phyloP scores from a whole-genome alignment of 2,113 vertebrate species.

The Tyto alba region DNA sequence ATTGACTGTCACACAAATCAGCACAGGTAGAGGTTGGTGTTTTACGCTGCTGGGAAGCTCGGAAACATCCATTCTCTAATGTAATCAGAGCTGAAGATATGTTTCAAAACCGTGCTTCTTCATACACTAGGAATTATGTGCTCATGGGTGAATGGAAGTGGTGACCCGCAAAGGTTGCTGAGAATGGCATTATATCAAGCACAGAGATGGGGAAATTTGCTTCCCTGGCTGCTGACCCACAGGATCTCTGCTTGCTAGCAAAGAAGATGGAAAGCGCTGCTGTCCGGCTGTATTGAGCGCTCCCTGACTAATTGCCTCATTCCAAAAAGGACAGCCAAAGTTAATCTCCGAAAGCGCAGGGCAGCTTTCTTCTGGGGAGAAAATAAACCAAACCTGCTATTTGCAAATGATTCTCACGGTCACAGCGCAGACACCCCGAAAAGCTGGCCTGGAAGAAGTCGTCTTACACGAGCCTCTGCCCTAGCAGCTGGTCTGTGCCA shows the following conservation, averaged over 20 bases:
- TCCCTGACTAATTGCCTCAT: neutral
- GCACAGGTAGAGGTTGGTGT: rapidly evolving
- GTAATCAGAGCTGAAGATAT: neutral
- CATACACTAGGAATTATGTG: neutral
- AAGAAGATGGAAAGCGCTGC: neutral
- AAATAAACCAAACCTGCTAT: neutral
- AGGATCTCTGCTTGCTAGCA: neutral
- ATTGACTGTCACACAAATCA: neutral
- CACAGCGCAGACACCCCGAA: neutral
- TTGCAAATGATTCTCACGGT: neutral
- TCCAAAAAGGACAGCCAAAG: conserved; percentile 10
- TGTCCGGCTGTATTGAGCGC: neutral
- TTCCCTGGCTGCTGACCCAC: neutral
- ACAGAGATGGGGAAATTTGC: neutral
- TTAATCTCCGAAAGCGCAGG: neutral
- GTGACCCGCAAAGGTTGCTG: neutral
- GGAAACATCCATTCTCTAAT: neutral
- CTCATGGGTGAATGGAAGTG: neutral
- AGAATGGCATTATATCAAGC: neutral
- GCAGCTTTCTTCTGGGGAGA: neutral
- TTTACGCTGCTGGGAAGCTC: neutral
- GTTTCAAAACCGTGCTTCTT: neutral
- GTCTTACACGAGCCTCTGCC: neutral
- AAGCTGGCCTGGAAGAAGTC: neutral
- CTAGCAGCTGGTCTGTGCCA: neutral